Evolutionary conservation across 35 echinoderm and acorn worm species (phyloP).

Genomic region (Lytechinus variegatus): DNA sequence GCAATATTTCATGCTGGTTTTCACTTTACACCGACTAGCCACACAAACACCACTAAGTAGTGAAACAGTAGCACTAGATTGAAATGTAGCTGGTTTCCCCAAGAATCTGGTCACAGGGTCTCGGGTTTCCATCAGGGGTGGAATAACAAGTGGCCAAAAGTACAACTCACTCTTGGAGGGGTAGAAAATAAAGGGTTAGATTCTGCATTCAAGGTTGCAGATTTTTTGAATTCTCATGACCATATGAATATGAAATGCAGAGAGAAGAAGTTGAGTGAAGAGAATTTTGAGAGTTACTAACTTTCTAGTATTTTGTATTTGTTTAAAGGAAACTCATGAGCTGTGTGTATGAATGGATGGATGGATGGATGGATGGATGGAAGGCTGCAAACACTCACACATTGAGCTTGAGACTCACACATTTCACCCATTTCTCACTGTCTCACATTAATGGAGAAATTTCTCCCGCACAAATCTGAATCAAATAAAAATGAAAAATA

Average conservation of each 20-base stretch:
- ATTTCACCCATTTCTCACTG: no score
- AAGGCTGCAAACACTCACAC: no score
- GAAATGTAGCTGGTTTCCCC: neutral
- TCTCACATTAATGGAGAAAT: no score
- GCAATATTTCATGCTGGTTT: neutral
- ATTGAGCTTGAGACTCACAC: no score
- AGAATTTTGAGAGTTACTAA: neutral
- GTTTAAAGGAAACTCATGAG: no score
- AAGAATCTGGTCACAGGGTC: constrained; percentile 12
- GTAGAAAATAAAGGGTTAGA: neutral
- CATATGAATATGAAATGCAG: neutral
- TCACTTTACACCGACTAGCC: constrained; percentile 11
- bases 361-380: no score
- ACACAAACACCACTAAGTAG: constrained; percentile 22
- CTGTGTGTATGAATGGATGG: no score
- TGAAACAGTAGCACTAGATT: neutral
- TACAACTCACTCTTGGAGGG: neutral
- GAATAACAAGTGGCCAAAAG: constrained; percentile 52
- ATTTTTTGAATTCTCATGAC: neutral
- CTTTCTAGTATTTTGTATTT: no score
- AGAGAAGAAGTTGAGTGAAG: neutral
- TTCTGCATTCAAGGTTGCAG: neutral
- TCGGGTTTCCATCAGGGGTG: constrained; percentile 14
- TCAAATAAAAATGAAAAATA: no score
- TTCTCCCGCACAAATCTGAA: no score